Percentiles rank a stretch among this genome's conserved stretches.
Evolutionary conservation across 2,113 vertebrate genomes (phyloP).

Genomic region (Strigops habroptila): DNA sequence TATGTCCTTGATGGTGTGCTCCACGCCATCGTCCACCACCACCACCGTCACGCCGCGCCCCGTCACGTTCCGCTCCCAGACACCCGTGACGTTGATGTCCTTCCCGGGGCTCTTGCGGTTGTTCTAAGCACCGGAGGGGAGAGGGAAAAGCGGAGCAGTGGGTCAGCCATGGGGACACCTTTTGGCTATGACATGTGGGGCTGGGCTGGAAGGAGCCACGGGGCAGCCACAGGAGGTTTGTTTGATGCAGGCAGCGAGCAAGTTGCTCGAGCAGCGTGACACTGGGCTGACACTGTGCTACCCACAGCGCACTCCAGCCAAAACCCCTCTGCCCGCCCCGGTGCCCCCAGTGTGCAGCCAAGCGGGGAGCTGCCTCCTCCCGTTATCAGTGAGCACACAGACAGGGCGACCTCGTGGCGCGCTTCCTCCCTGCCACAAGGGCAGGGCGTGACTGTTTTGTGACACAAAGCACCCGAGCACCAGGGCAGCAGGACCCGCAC

Average conservation of each 20-base stretch:
- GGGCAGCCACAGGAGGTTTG: neutral
- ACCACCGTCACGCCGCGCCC: constrained; percentile 92
- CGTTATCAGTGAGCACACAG: accelerated
- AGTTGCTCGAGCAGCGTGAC: accelerated
- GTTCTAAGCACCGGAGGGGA: constrained; percentile 71
- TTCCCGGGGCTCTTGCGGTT: constrained; percentile 83
- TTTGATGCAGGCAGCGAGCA: accelerated
- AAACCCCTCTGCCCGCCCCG: neutral
- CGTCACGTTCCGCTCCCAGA: constrained; percentile 95
- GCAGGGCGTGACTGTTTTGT: too few species aligned
- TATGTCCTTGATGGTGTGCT: constrained; percentile 91
- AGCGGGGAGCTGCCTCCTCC: neutral
- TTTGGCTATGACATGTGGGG: accelerated
- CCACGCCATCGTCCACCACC: constrained; percentile 93
- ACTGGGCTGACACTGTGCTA: too few species aligned
- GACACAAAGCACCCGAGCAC: accelerated
- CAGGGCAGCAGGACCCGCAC: neutral
- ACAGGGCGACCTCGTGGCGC: accelerated
- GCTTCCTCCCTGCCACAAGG: neutral
- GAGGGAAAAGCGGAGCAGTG: neutral
- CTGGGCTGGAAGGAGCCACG: neutral
- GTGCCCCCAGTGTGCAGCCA: neutral
- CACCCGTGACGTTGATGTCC: constrained; percentile 95
- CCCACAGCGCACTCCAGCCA: too few species aligned
- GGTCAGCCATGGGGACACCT: neutral